These are phyloP conservation scores for Lobophora halterata DNA, from an alignment of 2,888 invertebrate genomes.

Conservation along the genomic window DNA sequence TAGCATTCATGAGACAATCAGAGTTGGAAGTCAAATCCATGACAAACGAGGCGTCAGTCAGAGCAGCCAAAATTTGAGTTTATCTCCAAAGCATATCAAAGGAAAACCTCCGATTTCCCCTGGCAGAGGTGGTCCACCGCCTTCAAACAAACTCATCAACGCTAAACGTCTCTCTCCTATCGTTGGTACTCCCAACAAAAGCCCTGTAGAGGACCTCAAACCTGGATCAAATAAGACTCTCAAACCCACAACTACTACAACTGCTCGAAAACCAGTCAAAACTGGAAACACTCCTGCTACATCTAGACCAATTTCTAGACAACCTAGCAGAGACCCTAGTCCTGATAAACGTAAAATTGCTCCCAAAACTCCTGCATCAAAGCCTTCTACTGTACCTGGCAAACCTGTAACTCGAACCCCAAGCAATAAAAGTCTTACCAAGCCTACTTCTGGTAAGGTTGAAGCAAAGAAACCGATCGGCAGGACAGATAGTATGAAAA, in stretches of 20 bases:
- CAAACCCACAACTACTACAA: constrained; percentile 51
- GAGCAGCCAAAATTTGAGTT: constrained; percentile 64
- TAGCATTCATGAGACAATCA: constrained; percentile 71
- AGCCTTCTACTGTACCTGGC: constrained; percentile 36
- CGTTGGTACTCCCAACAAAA: constrained; percentile 75
- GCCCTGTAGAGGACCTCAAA: constrained; percentile 64
- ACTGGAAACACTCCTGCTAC: constrained; percentile 62
- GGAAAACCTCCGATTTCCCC: constrained; percentile 76
- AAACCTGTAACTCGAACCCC: constrained; percentile 56
- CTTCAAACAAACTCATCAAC: constrained; percentile 67
- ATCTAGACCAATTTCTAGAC: constrained; percentile 70
- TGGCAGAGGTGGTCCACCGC: constrained; percentile 70
- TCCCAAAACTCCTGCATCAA: constrained; percentile 42
- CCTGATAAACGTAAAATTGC: constrained; percentile 62
- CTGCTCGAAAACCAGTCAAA: constrained; percentile 55
- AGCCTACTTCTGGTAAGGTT: constrained; percentile 51
- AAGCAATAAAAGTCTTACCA: constrained; percentile 55
- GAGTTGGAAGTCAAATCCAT: constrained; percentile 62
- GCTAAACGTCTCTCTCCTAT: constrained; percentile 74
- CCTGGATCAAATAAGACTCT: constrained; percentile 36
- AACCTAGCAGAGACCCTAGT: constrained; percentile 62
- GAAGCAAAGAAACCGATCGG: constrained; percentile 64
- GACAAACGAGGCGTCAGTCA: constrained; percentile 65
- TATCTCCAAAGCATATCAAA: constrained; percentile 62
- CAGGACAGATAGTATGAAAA: constrained; percentile 69